These are phyloP conservation scores for Chloebia gouldiae DNA, from an alignment of 2,113 vertebrate species.

Conservation along the genomic window DNA sequence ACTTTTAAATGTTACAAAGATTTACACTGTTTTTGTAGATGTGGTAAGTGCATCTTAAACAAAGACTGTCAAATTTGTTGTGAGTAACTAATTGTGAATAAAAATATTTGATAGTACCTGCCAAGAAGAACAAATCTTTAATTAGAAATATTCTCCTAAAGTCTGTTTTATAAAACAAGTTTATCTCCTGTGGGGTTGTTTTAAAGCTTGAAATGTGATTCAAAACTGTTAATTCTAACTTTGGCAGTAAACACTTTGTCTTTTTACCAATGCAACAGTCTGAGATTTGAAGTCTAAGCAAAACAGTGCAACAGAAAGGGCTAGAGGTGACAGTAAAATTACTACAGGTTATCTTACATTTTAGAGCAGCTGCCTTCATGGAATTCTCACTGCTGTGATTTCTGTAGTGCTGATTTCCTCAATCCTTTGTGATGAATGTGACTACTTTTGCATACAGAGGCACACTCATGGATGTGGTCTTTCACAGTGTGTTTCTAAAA, in stretches of 20 bases:
- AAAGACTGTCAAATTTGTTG: neutral
- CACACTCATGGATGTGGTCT: neutral
- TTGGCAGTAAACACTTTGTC: neutral
- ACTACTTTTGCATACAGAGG: neutral
- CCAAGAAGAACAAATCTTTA: neutral
- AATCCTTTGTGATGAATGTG: neutral
- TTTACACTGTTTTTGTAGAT: neutral
- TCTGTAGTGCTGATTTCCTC: neutral
- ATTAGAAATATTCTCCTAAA: neutral
- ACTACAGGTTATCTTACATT: neutral
- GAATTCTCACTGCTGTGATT: neutral
- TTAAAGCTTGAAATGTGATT: neutral
- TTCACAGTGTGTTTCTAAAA: neutral
- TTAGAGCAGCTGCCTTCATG: neutral
- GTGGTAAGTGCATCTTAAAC: neutral
- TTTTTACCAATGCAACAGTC: neutral
- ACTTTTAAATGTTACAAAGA: neutral
- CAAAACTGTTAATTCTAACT: neutral
- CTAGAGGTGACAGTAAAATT: neutral
- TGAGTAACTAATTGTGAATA: neutral
- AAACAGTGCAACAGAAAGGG: neutral
- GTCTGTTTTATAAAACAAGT: neutral
- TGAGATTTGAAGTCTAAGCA: neutral
- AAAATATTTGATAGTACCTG: neutral
- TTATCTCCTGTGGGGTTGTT: neutral